Conservation (phyloP, 2,888 invertebrate species). For the Latrodectus elegans region DNA sequence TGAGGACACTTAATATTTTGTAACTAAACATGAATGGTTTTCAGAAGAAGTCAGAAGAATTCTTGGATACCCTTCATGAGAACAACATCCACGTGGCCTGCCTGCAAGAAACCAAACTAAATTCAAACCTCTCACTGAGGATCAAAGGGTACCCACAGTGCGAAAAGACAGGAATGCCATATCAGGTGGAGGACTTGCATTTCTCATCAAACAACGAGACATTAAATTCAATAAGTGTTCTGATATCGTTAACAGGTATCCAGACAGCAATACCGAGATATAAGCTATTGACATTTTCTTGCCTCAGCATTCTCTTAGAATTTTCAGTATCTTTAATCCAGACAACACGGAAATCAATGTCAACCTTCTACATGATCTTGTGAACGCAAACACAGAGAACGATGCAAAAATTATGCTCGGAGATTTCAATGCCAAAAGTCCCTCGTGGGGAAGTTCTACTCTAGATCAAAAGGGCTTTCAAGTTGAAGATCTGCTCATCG, state of each 20-base stretch:
- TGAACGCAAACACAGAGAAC: neutral
- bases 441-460: neutral
- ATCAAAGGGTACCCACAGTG: no score
- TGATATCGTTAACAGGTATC: neutral
- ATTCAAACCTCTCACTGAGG: no score
- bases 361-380: neutral
- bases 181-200: no score
- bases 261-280: neutral
- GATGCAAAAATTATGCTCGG: neutral
- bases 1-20: constrained; percentile 5
- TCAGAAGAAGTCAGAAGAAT: no score
- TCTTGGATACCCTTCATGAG: no score
- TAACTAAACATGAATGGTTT: no score
- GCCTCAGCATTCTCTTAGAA: neutral
- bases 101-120: no score
- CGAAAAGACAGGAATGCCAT: no score
- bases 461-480: neutral
- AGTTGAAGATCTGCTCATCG: neutral
- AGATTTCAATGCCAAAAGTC: neutral
- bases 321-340: neutral
- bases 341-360: neutral
- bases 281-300: neutral
- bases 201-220: neutral
- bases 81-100: no score
- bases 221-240: neutral